phyloP scores from a whole-genome alignment of 1,140 invertebrate genomes.

The Nixonia krombeini region DNA sequence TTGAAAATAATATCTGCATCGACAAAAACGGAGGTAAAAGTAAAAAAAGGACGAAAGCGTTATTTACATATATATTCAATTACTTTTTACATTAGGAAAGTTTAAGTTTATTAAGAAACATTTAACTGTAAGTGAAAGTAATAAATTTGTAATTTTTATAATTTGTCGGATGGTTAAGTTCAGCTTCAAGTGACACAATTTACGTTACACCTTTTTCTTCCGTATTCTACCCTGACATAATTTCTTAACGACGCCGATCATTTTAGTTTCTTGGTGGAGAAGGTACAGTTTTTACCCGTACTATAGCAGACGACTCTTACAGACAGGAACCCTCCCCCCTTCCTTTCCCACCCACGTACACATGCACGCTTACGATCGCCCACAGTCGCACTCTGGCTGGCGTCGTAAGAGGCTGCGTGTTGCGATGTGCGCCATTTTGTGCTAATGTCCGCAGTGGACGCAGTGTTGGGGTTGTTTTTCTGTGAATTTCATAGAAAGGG shows the following conservation, averaged over 20 bases:
- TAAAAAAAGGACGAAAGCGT: no score
- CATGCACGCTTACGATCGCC: conserved; percentile 28
- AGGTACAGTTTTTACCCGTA: neutral
- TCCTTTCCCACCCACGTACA: neutral
- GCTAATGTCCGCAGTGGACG: conserved; percentile 24
- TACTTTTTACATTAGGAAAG: no score
- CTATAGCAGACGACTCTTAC: conserved; percentile 10
- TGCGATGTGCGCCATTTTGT: conserved; percentile 46
- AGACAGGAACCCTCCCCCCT: conserved; percentile 7
- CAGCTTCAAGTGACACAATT: no score
- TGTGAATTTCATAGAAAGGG: neutral
- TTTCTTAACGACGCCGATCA: neutral
- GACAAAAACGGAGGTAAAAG: no score
- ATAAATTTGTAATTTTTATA: no score
- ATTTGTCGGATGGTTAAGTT: no score
- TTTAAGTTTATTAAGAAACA: no score
- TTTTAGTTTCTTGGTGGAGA: neutral
- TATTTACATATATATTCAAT: no score
- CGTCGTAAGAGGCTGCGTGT: conserved; percentile 33
- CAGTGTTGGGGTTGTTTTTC: conserved; percentile 4
- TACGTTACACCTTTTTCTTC: no score
- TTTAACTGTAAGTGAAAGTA: no score
- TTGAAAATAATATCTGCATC: no score
- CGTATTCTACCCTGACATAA: neutral
- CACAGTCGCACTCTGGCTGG: conserved; percentile 29